Evolutionary conservation across 2,113 vertebrate genomes (phyloP).

Genomic region (Rostratula benghalensis): DNA sequence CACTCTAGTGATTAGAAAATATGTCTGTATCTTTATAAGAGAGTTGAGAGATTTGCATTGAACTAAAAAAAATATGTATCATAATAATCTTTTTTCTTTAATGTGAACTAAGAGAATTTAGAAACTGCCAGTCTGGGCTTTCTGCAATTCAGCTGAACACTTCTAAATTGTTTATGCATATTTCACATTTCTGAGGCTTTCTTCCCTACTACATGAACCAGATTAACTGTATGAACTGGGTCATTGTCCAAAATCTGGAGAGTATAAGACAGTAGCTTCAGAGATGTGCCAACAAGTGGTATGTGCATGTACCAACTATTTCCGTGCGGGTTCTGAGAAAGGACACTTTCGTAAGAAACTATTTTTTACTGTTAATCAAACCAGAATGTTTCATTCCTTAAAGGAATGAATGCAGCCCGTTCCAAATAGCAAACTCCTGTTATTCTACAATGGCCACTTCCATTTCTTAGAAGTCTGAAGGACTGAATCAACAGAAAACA

Average conservation of each 20-base stretch:
- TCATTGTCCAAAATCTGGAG: not conserved
- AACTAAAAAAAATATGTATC: not conserved
- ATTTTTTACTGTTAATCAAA: conserved; percentile 30
- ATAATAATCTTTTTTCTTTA: not conserved
- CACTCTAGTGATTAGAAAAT: not conserved
- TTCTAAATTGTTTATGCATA: conserved; percentile 17
- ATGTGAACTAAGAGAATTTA: not conserved
- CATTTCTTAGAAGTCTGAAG: not conserved
- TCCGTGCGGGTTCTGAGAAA: not conserved
- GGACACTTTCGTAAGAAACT: not conserved
- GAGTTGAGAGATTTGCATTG: not conserved
- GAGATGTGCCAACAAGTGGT: not conserved
- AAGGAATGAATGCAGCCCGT: rapidly evolving
- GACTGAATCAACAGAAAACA: conserved; percentile 1
- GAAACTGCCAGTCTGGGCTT: not conserved
- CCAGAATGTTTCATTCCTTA: conserved; percentile 25
- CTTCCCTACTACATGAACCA: not conserved
- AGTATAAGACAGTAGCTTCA: not conserved
- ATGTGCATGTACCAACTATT: not conserved
- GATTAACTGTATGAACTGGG: not conserved
- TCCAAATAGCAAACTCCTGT: not conserved
- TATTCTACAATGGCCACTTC: not conserved
- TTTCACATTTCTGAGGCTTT: conserved; percentile 59
- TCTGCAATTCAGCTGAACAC: not conserved
- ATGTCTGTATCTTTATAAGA: not conserved